These are phyloP conservation scores for Amblyjoppa fuscipennis DNA, from an alignment of 2,888 invertebrate species.

Conservation along the genomic window DNA sequence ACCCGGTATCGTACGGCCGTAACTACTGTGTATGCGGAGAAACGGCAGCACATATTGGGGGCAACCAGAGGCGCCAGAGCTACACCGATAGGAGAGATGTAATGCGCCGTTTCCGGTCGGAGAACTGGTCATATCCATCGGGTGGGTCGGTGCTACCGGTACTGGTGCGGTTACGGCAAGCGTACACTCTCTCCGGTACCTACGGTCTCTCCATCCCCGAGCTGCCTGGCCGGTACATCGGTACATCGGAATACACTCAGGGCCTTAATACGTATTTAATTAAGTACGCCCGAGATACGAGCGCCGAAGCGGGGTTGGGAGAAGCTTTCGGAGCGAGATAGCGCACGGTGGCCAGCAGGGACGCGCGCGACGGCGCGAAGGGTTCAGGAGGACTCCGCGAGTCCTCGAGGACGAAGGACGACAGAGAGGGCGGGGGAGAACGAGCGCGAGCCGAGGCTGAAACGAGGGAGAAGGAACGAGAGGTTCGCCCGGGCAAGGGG, in stretches of 20 bases:
- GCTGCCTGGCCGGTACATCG: slow-evolving; percentile 68
- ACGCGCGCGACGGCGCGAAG: slow-evolving; percentile 38
- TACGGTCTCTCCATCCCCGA: slow-evolving; percentile 33
- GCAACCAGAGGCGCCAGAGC: not conserved
- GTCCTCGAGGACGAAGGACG: slow-evolving; percentile 41
- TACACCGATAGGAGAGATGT: slow-evolving; percentile 5
- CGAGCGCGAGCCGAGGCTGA: slow-evolving; percentile 36
- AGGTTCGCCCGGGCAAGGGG: slow-evolving; percentile 47
- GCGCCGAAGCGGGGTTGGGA: slow-evolving; percentile 13
- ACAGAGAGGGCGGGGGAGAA: slow-evolving; percentile 6
- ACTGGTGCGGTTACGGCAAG: slow-evolving; percentile 31
- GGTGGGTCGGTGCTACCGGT: slow-evolving; percentile 13
- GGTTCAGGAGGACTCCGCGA: slow-evolving; percentile 6
- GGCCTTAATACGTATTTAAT: slow-evolving; percentile 84
- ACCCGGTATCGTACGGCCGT: not conserved
- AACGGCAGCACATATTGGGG: not conserved
- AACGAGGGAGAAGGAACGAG: slow-evolving; percentile 36
- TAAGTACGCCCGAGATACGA: slow-evolving; percentile 79
- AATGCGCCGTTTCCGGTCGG: slow-evolving; percentile 26
- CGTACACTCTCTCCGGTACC: not conserved
- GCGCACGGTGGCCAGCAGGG: slow-evolving; percentile 30
- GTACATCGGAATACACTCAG: slow-evolving; percentile 84
- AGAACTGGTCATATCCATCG: slow-evolving; percentile 43
- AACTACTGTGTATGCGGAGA: not conserved
- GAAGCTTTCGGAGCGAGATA: slow-evolving; percentile 25